A percentile compares a stretch with the other conserved stretches of the same genome.
These are phyloP conservation scores for Antechinus stuartii DNA, from an alignment of 2,113 vertebrate genomes.

Conservation along the genomic window DNA sequence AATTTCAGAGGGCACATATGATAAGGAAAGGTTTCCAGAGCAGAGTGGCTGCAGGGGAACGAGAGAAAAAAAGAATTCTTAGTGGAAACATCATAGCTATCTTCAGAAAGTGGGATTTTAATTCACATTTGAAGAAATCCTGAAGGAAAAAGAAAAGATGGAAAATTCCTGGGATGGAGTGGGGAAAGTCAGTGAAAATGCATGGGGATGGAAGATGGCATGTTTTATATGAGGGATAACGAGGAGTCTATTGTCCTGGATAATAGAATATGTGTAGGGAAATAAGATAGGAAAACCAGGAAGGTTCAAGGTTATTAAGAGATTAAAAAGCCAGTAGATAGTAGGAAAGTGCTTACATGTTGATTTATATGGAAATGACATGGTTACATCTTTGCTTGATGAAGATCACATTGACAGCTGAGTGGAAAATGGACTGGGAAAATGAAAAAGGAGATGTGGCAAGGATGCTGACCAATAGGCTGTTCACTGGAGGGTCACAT, in stretches of 20 bases:
- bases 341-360: background rate
- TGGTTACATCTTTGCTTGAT: background rate
- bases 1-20: background rate
- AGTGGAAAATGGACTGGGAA: background rate
- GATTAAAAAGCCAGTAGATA: background rate
- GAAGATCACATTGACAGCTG: background rate
- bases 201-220: background rate
- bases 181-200: background rate
- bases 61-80: background rate
- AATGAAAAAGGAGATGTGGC: background rate
- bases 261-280: background rate
- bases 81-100: background rate
- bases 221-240: background rate
- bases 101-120: too few relatives aligned
- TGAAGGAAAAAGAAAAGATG: background rate
- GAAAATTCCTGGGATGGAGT: background rate
- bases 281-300: background rate
- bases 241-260: background rate
- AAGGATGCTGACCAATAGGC: background rate
- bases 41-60: background rate
- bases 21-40: background rate
- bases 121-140: too few relatives aligned
- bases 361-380: background rate
- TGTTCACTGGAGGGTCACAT: background rate
- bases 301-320: background rate